Evolutionary conservation across 2,113 vertebrate genomes (phyloP), one percentile per base, ranked within the genome.

Genomic region (Petrocephalus microphthalmus): DNA sequence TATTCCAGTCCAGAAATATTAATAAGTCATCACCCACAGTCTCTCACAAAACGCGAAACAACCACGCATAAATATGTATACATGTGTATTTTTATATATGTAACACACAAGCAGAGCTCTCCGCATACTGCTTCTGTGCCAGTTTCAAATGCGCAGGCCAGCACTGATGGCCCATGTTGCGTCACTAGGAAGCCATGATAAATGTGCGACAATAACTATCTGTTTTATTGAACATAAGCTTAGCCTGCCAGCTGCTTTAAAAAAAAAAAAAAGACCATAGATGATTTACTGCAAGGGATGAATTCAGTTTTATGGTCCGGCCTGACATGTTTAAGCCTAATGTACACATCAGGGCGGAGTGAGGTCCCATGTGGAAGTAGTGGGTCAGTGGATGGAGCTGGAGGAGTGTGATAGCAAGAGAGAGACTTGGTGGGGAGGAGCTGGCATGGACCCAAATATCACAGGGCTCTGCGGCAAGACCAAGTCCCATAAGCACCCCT

Each of bases 301-400:
- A 87, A 74, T 87, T 42, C 25, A 33, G n/a, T 51, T 64, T 74
- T 87, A 87, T 67, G 64, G 64, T n/a, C 86, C 7, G 17, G 22
- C 37, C 45, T 52, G 42, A 74, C 60, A 52, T 33, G 60, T 87
- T 87, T 74, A 87, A 25, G 19, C 45, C 33, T 67, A 52, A 87
- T 49, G n/a, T 51, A 33, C 45, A 33, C 60, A 51, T 33, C 54
- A 10, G 85, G 53, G 37, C 19, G 29, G 42, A 11, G 7, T 17
- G 81, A 83, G 22, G 29, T 42, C 71, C 71, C 71, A 42, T 37
- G 15, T n/a, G 29, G 42, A 53, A 37, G 42, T n/a, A 49, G 19
- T 25, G 15, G 19, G 57, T 78, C 17, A 49, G 51, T 0, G 45
- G 64, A 53, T n/a, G 11, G 29, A 13, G 8, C 64, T 33, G 25